phyloP scores from a whole-genome alignment of 2,888 invertebrate species.

The Colletes collaris region DNA sequence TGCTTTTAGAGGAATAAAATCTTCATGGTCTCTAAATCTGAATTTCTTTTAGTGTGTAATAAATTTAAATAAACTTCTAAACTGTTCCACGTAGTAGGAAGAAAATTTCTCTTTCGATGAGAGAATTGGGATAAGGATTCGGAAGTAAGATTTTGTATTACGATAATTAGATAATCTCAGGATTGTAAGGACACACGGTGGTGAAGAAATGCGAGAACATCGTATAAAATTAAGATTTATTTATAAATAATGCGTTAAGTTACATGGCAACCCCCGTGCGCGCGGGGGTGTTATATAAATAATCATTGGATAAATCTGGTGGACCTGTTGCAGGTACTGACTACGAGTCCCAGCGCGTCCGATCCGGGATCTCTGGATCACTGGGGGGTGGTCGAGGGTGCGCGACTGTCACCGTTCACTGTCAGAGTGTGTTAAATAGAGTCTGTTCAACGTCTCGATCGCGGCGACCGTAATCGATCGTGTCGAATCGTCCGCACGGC shows the following conservation, averaged over 20 bases:
- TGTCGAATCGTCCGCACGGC: neutral
- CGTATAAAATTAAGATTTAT: constrained; percentile 74
- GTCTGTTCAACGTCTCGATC: constrained; percentile 8
- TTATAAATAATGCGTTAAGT: constrained; percentile 74
- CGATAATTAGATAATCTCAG: too few relatives aligned
- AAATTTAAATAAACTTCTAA: too few relatives aligned
- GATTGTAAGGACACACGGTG: too few relatives aligned
- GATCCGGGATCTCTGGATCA: constrained; percentile 34
- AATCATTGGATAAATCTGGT: constrained; percentile 69
- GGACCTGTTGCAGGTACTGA: constrained; percentile 65
- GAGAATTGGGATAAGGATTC: too few relatives aligned
- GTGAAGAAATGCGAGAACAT: too few relatives aligned
- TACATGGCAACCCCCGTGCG: constrained; percentile 64
- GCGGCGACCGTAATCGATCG: constrained; percentile 20
- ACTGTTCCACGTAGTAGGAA: too few relatives aligned
- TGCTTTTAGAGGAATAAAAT: too few relatives aligned
- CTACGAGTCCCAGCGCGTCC: constrained; percentile 57
- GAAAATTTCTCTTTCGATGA: too few relatives aligned
- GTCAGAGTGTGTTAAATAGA: constrained; percentile 23
- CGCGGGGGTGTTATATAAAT: constrained; percentile 67
- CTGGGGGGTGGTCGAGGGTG: constrained; percentile 35
- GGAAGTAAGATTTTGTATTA: too few relatives aligned
- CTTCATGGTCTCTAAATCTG: too few relatives aligned
- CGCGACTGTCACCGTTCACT: constrained; percentile 58
- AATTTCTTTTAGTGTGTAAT: too few relatives aligned